Percentiles rank a stretch among this genome's conserved stretches.
phyloP scores from a whole-genome alignment of 2,888 invertebrate species.

The Aleiodes leptofemur region DNA sequence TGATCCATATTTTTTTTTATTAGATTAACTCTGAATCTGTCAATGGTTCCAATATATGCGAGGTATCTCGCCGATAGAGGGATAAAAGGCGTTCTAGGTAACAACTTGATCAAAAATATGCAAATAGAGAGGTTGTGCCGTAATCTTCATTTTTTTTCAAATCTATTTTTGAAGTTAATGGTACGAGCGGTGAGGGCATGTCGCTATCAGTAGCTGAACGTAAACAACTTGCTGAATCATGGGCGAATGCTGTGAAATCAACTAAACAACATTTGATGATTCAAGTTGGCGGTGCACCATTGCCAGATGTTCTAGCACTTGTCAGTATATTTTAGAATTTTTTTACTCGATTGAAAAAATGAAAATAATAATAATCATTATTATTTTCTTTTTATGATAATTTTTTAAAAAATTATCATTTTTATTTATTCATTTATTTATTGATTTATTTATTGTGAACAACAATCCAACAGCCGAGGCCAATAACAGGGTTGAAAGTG shows the following conservation, averaged over 20 bases:
- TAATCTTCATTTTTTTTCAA: neutral
- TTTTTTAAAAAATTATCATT: too few relatives aligned
- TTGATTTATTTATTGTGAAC: too few relatives aligned
- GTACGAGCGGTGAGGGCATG: constrained; percentile 87
- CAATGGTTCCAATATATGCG: constrained; percentile 80
- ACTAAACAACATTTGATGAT: constrained; percentile 81
- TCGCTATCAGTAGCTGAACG: constrained; percentile 82
- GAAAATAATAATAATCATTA: too few relatives aligned
- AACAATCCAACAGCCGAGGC: too few relatives aligned
- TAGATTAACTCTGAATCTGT: constrained; percentile 63
- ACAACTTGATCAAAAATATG: constrained; percentile 12
- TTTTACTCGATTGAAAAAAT: too few relatives aligned
- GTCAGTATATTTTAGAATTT: constrained; percentile 71
- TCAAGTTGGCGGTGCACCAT: constrained; percentile 83
- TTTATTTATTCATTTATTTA: too few relatives aligned
- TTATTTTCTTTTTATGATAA: too few relatives aligned
- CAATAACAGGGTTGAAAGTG: too few relatives aligned
- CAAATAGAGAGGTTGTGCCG: constrained; percentile 18
- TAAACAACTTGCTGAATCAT: constrained; percentile 81
- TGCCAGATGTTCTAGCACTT: constrained; percentile 83
- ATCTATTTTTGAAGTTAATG: constrained; percentile 80
- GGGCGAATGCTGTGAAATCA: constrained; percentile 79
- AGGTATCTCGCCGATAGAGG: constrained; percentile 79
- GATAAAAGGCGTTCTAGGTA: constrained; percentile 84
- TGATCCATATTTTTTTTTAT: neutral